Base-by-base conservation (phyloP, 2,113 vertebrate species). In the Oryzias melastigma region DNA sequence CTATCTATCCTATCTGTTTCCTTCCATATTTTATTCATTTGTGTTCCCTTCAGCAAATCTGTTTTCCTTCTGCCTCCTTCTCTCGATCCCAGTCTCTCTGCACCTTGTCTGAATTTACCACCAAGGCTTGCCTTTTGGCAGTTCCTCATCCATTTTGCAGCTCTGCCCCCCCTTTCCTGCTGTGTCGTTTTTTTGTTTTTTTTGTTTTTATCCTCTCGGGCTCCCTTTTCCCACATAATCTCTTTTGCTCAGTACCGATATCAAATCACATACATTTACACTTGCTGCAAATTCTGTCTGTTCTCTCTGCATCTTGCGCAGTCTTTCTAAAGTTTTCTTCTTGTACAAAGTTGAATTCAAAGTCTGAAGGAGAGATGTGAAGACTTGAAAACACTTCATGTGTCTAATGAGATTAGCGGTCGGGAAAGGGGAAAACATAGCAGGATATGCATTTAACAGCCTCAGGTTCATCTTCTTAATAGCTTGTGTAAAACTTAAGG, bases 21-120 rank as follows among this genome's bases (percentile, higher is more conserved):
- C 60, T 41, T 77, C 72, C 80, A 86, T 89, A 80, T 86, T 81
- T 82, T 76, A 85, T 86, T 88, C 58, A 82, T 87, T 72, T 79
- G 66, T 71, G 68, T 80, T 82, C 71, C 75, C 68, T 53, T 81
- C 81, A 68, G 81, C 78, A 78, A 57, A 80, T 77, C 68, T 50
- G 14, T 68, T 74, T 73, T 73, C 76, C 70, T 27, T 56, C 59
- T 71, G 65, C 42, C 52, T 66, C 52, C 45, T 49, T 44, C n/a
- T 47, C 52, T 64, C 71, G 51, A 43, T 75, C 68, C 80, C 53
- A 52, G 45, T 67, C 67, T 73, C 29, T 73, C 45, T 62, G 65
- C 70, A 65, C 59, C 62, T 58, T 62, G 58, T 64, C 55, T 76
- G 75, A 83, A 82, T 84, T 83, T 77, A 81, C 80, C 72, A 67